Base-by-base conservation (phyloP, 1,140 invertebrate genomes). In the Cotesia typhae region DNA sequence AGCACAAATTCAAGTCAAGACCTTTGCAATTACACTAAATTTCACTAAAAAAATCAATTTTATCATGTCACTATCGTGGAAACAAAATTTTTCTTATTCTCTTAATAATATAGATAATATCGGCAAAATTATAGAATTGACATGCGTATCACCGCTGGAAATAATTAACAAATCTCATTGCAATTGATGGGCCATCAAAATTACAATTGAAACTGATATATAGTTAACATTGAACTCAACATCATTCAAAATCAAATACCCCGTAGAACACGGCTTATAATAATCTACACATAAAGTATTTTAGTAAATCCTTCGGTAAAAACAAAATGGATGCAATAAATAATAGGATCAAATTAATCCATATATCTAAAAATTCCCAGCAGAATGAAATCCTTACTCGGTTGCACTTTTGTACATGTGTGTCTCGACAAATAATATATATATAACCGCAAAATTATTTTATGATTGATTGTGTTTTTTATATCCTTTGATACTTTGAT, bases 181-280 rank as follows among this genome's bases (percentile, higher is more conserved):
- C 47, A 70, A 63, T 70, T 63, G 52, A 70, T 70, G 41, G 12
- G 51, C 59, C 57, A 61, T 70, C 17, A 70, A 61, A 70, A n/a
- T 60, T 41, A 57, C 14, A 41, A 60, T 41, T 28, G 38, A 17
- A 69, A 14, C 57, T 41, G 68, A 52, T 63, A 47, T 47, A 70
- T 14, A 36, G 38, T 35, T 28, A 70, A 63, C 63, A 70, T 70
- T 70, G 63, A 70, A 61, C 68, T 63, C 9, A 10, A 7, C n/a
- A 28, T 28, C 28, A 28, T 28, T 28, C 28, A 28, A 28, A 28
- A 28, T 28, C 28, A 28, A 28, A 37, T 53, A 35, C n/a, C 36
- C 65, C 41, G 35, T 35, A 69, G n/a, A 47, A 41, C 55, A 69
- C 57, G 60, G n/a, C 38, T 60, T 41, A 53, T 9, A 59, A 55